Evolutionary conservation across 2,113 vertebrate species (phyloP).

Genomic region (Thermophis baileyi): DNA sequence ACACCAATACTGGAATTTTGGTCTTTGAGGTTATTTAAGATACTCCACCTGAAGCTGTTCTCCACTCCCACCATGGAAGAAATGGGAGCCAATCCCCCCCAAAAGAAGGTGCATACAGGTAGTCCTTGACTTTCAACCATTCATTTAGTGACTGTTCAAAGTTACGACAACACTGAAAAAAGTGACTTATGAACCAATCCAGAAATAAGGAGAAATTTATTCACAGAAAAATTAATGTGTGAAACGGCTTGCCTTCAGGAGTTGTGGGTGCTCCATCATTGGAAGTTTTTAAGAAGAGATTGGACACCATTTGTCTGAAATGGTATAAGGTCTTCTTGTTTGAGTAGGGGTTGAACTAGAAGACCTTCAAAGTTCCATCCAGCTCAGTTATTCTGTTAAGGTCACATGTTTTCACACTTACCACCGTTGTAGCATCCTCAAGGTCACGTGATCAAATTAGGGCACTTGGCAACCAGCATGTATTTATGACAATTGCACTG

Average conservation of each 20-base stretch:
- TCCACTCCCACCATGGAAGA: neutral
- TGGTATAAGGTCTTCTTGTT: neutral
- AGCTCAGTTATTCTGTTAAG: neutral
- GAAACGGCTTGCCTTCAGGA: neutral
- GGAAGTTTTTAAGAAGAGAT: neutral
- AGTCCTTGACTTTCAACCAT: neutral
- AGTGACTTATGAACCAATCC: neutral
- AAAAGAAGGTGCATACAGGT: neutral
- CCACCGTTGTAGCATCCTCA: neutral
- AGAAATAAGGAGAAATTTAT: neutral
- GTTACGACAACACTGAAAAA: neutral
- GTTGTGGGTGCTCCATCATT: neutral
- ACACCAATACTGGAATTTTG: neutral
- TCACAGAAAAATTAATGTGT: neutral
- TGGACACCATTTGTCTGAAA: neutral
- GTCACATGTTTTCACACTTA: neutral
- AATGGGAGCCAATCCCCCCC: neutral
- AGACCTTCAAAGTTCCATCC: neutral
- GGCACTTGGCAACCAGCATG: neutral
- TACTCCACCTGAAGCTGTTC: neutral
- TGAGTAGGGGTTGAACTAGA: neutral
- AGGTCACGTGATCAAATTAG: neutral
- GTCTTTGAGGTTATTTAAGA: neutral
- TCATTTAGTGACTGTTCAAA: neutral
- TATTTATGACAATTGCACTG: neutral